These are phyloP conservation scores for Drosophila mimica DNA, from an alignment of 2,888 invertebrate species.

Conservation along the genomic window DNA sequence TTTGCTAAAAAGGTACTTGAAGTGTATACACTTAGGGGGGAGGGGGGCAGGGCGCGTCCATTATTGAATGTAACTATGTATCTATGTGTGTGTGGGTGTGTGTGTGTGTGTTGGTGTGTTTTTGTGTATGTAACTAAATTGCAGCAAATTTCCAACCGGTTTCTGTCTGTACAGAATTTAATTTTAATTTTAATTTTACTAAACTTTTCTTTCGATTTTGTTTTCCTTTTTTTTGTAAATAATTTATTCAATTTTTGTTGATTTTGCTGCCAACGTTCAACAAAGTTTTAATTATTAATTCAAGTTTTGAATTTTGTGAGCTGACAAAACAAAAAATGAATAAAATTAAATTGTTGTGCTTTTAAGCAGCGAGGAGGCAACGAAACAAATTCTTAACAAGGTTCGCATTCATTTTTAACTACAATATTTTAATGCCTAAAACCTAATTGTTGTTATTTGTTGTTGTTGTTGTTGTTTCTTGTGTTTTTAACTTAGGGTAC, in stretches of 20 bases:
- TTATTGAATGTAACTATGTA: constrained; percentile 12
- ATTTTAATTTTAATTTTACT: constrained; percentile 42
- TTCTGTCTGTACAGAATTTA: constrained; percentile 34
- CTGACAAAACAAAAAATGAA: constrained; percentile 10
- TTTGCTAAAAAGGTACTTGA: constrained; percentile 82
- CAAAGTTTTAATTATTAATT: constrained; percentile 8
- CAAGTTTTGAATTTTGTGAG: constrained; percentile 11
- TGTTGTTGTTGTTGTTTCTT: constrained; percentile 31
- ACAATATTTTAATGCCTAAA: constrained; percentile 39
- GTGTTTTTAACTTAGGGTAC: constrained; percentile 37
- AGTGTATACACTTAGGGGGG: constrained; percentile 75
- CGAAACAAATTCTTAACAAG: constrained; percentile 38
- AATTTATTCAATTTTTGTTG: neutral
- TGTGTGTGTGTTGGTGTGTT: constrained; percentile 26
- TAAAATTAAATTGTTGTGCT: constrained; percentile 13
- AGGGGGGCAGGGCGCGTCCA: constrained; percentile 19
- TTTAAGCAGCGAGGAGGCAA: constrained; percentile 20
- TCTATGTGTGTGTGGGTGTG: constrained; percentile 11
- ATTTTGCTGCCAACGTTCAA: constrained; percentile 18
- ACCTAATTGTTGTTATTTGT: constrained; percentile 38
- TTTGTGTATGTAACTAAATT: constrained; percentile 34
- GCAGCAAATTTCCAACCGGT: constrained; percentile 38
- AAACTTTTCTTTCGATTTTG: constrained; percentile 25
- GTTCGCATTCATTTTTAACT: constrained; percentile 24
- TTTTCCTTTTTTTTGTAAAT: neutral